Evolutionary conservation across 1,140 invertebrate genomes (phyloP).

Genomic region (Delia radicum): DNA sequence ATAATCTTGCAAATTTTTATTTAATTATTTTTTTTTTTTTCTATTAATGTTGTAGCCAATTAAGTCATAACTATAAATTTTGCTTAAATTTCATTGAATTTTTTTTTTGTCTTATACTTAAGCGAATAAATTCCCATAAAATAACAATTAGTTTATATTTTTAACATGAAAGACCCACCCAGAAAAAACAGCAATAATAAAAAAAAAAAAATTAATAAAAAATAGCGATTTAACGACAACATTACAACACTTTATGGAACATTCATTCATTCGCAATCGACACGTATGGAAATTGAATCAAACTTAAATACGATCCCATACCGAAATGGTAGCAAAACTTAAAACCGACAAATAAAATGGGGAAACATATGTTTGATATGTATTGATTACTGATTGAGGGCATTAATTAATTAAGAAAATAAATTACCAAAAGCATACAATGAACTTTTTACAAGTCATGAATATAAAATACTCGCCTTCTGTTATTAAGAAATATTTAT

Average conservation of each 20-base stretch:
- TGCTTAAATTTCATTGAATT: no score
- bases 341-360: not conserved
- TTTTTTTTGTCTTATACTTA: no score
- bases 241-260: not conserved
- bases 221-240: not conserved
- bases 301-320: not conserved
- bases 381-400: constrained; percentile 4
- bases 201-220: not conserved
- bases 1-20: no score
- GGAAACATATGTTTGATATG: not conserved
- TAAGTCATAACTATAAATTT: no score
- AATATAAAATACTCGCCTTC: not conserved
- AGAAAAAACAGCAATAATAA: not conserved
- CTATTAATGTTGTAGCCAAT: no score
- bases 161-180: not conserved
- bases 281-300: not conserved
- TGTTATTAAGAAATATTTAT: not conserved
- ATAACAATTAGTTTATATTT: not conserved
- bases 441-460: not conserved
- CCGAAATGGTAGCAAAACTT: not conserved
- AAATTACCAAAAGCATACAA: not conserved
- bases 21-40: no score
- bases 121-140: not conserved
- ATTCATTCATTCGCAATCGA: not conserved
- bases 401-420: constrained; percentile 3